Percentiles rank a stretch among this genome's conserved stretches.
phyloP scores from a whole-genome alignment of 2,113 vertebrate genomes.

The Nerophis lumbriciformis region DNA sequence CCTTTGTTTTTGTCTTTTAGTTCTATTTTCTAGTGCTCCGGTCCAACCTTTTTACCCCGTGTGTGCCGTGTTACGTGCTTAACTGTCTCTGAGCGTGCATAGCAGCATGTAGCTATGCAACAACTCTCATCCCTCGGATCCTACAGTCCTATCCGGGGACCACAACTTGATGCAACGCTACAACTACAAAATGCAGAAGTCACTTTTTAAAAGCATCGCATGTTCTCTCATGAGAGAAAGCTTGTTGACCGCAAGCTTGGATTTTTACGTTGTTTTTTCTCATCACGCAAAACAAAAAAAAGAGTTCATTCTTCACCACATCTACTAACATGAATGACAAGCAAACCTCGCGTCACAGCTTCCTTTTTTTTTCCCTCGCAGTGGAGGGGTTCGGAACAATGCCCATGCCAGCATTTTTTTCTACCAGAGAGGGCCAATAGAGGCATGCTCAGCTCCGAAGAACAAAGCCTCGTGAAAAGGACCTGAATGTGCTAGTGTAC shows the following conservation, averaged over 20 bases:
- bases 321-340: conserved; percentile 30
- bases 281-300: conserved; percentile 38
- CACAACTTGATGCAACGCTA: conserved; percentile 63
- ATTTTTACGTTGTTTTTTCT: conserved; percentile 34
- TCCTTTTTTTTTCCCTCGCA: conserved; percentile 10
- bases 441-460: conserved; percentile 40
- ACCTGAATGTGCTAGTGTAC: conserved; percentile 65
- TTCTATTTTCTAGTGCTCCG: conserved; percentile 49
- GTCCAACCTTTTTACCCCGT: conserved; percentile 51
- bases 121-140: conserved; percentile 52
- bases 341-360: conserved; percentile 32
- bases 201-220: conserved; percentile 35
- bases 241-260: conserved; percentile 33
- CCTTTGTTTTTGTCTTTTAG: conserved; percentile 20
- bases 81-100: conserved; percentile 66
- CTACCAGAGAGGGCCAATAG: conserved; percentile 42
- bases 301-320: conserved; percentile 37
- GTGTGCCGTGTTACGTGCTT: conserved; percentile 69
- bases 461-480: conserved; percentile 49
- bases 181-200: conserved; percentile 52
- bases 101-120: conserved; percentile 76
- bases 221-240: conserved; percentile 37
- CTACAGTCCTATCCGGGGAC: conserved; percentile 40
- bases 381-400: conserved; percentile 38
- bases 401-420: conserved; percentile 34